Evolutionary conservation across 2,113 vertebrate genomes (phyloP).

Genomic region (Echinops telfairi): DNA sequence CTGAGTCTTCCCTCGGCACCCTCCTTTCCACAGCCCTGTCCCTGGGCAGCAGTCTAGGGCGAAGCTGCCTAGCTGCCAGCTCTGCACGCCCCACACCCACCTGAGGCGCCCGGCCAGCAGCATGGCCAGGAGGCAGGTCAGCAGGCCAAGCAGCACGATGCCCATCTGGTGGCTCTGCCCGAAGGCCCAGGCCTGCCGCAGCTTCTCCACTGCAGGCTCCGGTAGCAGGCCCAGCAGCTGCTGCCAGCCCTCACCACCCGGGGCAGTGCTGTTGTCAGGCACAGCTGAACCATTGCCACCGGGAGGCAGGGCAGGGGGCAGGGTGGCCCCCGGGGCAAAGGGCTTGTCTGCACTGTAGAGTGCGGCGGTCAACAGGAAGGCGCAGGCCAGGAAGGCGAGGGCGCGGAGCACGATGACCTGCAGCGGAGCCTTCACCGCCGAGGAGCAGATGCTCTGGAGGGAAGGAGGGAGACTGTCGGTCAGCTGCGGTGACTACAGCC

Average conservation of each 20-base stretch:
- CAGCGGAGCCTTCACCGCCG: conserved; percentile 85
- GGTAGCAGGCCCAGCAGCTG: conserved; percentile 90
- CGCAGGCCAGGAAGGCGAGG: conserved; percentile 93
- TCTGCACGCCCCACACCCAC: conserved; percentile 78
- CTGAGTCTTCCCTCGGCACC: background rate
- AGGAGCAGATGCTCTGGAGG: conserved; percentile 88
- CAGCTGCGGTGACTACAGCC: background rate
- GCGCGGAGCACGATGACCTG: conserved; percentile 92
- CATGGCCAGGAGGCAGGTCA: conserved; percentile 93
- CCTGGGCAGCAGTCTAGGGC: rapidly evolving
- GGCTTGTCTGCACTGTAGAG: conserved; percentile 84
- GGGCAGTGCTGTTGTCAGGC: background rate
- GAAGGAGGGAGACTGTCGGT: background rate
- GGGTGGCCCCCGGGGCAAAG: conserved; percentile 30
- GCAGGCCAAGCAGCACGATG: conserved; percentile 90
- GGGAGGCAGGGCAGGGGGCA: conserved; percentile 65
- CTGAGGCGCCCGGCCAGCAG: conserved; percentile 93
- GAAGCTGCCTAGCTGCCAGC: rapidly evolving
- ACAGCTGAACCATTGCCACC: background rate
- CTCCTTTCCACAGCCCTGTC: background rate
- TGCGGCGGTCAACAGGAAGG: conserved; percentile 88
- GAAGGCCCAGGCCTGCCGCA: conserved; percentile 88
- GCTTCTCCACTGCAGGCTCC: conserved; percentile 82
- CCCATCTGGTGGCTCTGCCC: conserved; percentile 92
- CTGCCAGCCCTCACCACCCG: conserved; percentile 82